Base-by-base conservation (phyloP, 1,140 invertebrate genomes). In the Pseudomyrmex flavicornis region DNA sequence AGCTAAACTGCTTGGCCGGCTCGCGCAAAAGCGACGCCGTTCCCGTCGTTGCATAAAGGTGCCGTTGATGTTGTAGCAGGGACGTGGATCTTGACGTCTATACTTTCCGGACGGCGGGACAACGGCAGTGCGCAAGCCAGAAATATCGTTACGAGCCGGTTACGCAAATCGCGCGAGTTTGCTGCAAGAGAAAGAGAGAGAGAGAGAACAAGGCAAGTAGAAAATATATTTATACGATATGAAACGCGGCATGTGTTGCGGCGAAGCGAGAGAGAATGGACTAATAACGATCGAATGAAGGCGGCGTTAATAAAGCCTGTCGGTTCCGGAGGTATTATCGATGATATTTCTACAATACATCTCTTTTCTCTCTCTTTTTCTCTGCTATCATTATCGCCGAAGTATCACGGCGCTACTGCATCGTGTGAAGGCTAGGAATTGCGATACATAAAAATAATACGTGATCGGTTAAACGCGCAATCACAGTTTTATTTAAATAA, bases 251-350 rank as follows among this genome's bases (percentile, higher is more conserved):
- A 13, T 52, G 50, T n/a, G 7, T 5, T 15, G 13, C 48, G 58
- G 20, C 9, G 22, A 65, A 1, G 52, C 26, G 10, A n/a, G 17
- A 46, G 56, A 80, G 83, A 84, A 72, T 70, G 26, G 65, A 26
- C 35, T 83, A 83, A 83, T 83, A 83, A 83, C 77, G 82, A 83
- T 79, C 68, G 82, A 63, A 69, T 54, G 63, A n/a, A 52, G 46
- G 26, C 48, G 54, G 22, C 48, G 62, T 83, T 79, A 83, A 83
- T 83, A 83, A 79, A 83, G 46, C 63, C 48, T 17, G 52, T 56
- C 50, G 35, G 52, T 65, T 61, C 56, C 73, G 82, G 54, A 65
- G 22, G 17, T 82, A 12, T 77, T 77, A 52, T 59, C 63, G 82
- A 82, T 82, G 59, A 35, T 63, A 76, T 62, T 83, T 76, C 52